Conservation (phyloP, 92 coral and sea anemone species). For the Paragorgia papillata region DNA sequence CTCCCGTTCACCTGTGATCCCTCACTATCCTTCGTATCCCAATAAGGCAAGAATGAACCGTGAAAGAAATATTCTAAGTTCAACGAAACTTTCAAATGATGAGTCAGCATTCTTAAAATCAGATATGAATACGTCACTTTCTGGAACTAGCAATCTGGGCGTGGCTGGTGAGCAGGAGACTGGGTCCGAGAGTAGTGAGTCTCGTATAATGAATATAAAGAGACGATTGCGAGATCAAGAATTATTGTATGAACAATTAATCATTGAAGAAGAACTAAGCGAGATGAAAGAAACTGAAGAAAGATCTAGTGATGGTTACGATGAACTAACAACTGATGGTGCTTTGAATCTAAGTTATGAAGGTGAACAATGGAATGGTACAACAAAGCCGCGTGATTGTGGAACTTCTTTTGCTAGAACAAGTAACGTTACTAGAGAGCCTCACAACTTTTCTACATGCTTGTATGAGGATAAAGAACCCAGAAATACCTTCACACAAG, state of each 20-base stretch:
- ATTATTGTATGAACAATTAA: conserved; percentile 62
- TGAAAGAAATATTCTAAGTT: neutral
- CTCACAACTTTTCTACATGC: neutral
- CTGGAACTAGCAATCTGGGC: neutral
- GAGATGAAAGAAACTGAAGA: conserved; percentile 43
- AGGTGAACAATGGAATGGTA: neutral
- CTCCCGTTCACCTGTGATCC: no score
- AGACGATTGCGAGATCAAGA: conserved; percentile 27
- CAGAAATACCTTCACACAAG: neutral
- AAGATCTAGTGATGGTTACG: neutral
- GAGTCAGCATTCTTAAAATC: neutral
- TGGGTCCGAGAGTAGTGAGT: neutral
- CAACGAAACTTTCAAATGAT: neutral
- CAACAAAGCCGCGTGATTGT: neutral
- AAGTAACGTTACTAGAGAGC: no score
- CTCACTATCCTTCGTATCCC: no score
- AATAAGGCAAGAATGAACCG: no score
- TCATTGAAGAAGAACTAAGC: conserved; percentile 75
- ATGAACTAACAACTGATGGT: neutral
- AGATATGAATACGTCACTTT: neutral
- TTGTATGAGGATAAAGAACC: neutral
- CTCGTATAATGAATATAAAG: conserved; percentile 23
- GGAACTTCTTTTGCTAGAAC: neutral
- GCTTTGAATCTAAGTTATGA: neutral
- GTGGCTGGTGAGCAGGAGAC: neutral